Percentiles rank a stretch among this genome's conserved stretches.
Evolutionary conservation across 2,888 invertebrate species (phyloP).

Genomic region (Drosophila differens): DNA sequence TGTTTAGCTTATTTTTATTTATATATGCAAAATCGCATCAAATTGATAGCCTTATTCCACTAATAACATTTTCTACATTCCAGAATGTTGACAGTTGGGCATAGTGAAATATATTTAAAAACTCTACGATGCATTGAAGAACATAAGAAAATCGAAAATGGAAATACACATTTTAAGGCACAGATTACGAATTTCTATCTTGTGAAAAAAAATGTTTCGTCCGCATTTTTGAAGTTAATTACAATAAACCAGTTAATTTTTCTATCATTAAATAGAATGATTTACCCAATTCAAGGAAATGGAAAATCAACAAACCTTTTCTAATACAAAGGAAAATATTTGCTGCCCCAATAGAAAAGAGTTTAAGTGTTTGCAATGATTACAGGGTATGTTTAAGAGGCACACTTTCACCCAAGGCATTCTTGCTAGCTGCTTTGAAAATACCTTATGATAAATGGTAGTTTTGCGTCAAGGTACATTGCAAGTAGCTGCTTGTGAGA

Average conservation of each 20-base stretch:
- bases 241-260: background rate
- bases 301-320: background rate
- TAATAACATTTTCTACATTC: background rate
- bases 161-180: background rate
- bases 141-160: background rate
- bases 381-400: constrained; percentile 4
- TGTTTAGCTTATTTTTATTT: background rate
- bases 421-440: background rate
- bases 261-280: background rate
- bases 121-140: background rate
- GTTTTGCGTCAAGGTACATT: constrained; percentile 30
- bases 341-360: background rate
- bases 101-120: background rate
- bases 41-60: background rate
- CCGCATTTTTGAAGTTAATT: background rate
- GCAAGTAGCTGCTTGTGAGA: constrained; percentile 20
- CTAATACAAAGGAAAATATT: background rate
- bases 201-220: background rate
- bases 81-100: background rate
- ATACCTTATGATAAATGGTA: constrained; percentile 24
- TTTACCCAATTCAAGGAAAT: background rate
- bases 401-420: background rate
- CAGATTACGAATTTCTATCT: background rate
- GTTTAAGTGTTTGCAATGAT: background rate
- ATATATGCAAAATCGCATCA: background rate